A percentile compares a stretch with the other conserved stretches of the same genome.
phyloP scores from a whole-genome alignment of 2,113 vertebrate genomes.

The Chinchilla lanigera region DNA sequence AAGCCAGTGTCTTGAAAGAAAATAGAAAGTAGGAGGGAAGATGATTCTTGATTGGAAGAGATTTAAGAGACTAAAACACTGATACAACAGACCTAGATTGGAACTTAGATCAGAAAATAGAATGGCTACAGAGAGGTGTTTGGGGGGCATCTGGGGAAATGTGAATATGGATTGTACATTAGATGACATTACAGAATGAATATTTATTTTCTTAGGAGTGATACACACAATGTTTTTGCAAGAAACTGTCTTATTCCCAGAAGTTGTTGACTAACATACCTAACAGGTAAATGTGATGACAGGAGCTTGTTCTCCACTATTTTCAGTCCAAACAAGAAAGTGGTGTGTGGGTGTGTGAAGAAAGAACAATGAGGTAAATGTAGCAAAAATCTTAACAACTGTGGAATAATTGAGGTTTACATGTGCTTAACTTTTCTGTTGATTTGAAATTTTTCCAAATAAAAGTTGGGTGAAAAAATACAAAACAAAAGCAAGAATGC shows the following conservation, averaged over 20 bases:
- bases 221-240: neutral
- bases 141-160: neutral
- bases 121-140: neutral
- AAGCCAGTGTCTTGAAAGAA: neutral
- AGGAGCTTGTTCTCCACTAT: slow-evolving; percentile 39
- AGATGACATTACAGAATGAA: neutral
- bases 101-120: slow-evolving; percentile 5
- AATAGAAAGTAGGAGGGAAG: slow-evolving; percentile 19
- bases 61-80: neutral
- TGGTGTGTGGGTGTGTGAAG: neutral
- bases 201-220: neutral
- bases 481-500: neutral
- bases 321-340: neutral
- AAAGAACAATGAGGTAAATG: neutral
- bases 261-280: neutral
- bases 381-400: neutral
- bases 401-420: neutral
- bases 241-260: neutral
- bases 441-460: slow-evolving; percentile 2
- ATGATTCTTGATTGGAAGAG: slow-evolving; percentile 9
- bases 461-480: neutral
- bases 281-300: neutral
- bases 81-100: neutral
- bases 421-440: neutral
- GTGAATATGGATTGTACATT: neutral